Conservation (phyloP, 2,888 invertebrate genomes). For the Trilocha varians region DNA sequence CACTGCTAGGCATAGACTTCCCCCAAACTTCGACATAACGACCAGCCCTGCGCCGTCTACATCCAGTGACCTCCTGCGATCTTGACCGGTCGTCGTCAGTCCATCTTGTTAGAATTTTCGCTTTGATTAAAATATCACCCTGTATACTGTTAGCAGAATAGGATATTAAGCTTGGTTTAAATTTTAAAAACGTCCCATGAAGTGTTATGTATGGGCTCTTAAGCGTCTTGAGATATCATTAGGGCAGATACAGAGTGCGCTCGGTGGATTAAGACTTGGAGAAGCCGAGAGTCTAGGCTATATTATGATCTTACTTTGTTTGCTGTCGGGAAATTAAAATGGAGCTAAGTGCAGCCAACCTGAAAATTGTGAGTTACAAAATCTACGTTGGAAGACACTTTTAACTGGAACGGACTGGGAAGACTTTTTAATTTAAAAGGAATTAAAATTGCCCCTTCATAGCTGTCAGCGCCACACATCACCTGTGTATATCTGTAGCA, state of each 20-base stretch:
- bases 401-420: too few species aligned
- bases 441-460: too few species aligned
- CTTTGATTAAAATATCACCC: too few species aligned
- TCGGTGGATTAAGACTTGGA: conserved; percentile 59
- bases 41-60: too few species aligned
- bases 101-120: too few species aligned
- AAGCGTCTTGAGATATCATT: conserved; percentile 70
- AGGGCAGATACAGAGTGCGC: conserved; percentile 48
- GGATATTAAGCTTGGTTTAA: conserved; percentile 68
- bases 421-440: too few species aligned
- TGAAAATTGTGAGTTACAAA: conserved; percentile 19
- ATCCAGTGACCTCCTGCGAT: too few species aligned
- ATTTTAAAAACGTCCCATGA: conserved; percentile 71
- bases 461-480: too few species aligned
- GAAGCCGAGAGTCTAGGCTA: conserved; percentile 35
- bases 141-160: conserved; percentile 63
- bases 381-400: not conserved
- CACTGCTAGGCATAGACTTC: too few species aligned
- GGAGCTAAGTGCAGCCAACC: conserved; percentile 20
- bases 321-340: conserved; percentile 36
- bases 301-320: conserved; percentile 35
- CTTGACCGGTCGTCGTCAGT: too few species aligned
- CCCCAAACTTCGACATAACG: too few species aligned
- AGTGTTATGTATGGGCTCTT: conserved; percentile 70
- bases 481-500: too few species aligned